A percentile compares a stretch with the other conserved stretches of the same genome.
Evolutionary conservation across 2,113 vertebrate genomes (phyloP).

Genomic region (Canis aureus): DNA sequence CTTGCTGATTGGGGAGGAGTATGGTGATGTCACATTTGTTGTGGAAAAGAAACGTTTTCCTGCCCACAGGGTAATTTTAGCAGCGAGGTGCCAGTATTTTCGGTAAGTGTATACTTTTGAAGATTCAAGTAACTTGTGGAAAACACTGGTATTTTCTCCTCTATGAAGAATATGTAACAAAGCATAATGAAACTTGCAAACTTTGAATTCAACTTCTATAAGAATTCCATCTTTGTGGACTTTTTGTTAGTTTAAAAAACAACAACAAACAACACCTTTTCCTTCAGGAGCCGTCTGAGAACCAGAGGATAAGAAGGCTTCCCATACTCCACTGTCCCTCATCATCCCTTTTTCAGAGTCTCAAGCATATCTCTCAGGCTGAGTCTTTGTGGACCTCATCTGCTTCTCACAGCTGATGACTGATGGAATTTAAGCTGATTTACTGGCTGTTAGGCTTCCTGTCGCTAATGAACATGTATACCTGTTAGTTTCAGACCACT

Average conservation of each 20-base stretch:
- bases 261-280: not conserved
- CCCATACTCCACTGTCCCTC: not conserved
- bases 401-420: not conserved
- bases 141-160: conserved; percentile 46
- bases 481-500: not conserved
- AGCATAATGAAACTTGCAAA: conserved; percentile 3
- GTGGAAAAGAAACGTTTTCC: conserved; percentile 98
- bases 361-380: conserved; percentile 31
- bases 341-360: not conserved
- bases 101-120: conserved; percentile 88
- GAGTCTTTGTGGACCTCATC: not conserved
- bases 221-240: conserved; percentile 42
- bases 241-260: not conserved
- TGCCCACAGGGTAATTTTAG: conserved; percentile 97
- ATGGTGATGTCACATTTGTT: conserved; percentile 98
- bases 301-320: not conserved
- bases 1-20: conserved; percentile 96
- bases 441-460: not conserved
- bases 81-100: conserved; percentile 98
- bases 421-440: not conserved
- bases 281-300: conserved; percentile 19
- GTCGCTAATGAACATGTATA: not conserved
- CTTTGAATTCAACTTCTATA: not conserved
- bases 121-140: conserved; percentile 44
- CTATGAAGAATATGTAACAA: conserved; percentile 46